Base-by-base conservation (phyloP, 2,113 vertebrate genomes). In the Eulemur rufifrons region DNA sequence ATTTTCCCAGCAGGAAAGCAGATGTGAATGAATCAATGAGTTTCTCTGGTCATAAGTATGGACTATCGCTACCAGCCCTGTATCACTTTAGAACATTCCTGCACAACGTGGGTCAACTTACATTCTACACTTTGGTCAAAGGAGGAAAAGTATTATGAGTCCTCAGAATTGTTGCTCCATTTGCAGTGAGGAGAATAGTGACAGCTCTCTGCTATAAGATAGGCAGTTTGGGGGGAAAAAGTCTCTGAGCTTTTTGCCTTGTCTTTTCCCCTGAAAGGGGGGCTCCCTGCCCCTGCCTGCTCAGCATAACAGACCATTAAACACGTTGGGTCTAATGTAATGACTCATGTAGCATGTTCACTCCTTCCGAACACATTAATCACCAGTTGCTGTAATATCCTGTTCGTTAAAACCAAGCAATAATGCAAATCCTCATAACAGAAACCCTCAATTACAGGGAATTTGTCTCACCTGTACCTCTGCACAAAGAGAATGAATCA, bases 311-410 rank as follows among this genome's bases (percentile, higher is more conserved):
- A 95, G 91, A 93, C 78, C 50, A 89, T 94, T 93, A 97, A 89
- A 59, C 89, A 86, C 32, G 54, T 93, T 82, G 42, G 87, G 42
- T 91, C 29, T 93, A 90, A 87, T n/a, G 61, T 95, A 87, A 85
- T 91, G 97, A 96, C 54, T 95, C 78, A 94, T 64, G 63, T 85
- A 95, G 21, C 52, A 77, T 71, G 73, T 77, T 88, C 56, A 15
- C 54, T 91, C 77, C 63, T 96, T 94, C 89, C 86, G 73, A 86
- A 85, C 91, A 89, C 78, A 76, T 86, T 96, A 95, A 96, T 97
- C 96, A 96, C 89, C 74, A 96, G 47, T 82, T 95, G 93, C 69
- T 76, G 25, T 82, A 96, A 96, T 87, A 78, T 82, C 78, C 59
- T 87, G 39, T 91, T 95, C 93, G 81, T 80, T 91, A 91, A 97